A percentile compares a stretch with the other conserved stretches of the same genome.
Evolutionary conservation across 2,888 invertebrate genomes (phyloP).

Genomic region (Drosophila colorata): DNA sequence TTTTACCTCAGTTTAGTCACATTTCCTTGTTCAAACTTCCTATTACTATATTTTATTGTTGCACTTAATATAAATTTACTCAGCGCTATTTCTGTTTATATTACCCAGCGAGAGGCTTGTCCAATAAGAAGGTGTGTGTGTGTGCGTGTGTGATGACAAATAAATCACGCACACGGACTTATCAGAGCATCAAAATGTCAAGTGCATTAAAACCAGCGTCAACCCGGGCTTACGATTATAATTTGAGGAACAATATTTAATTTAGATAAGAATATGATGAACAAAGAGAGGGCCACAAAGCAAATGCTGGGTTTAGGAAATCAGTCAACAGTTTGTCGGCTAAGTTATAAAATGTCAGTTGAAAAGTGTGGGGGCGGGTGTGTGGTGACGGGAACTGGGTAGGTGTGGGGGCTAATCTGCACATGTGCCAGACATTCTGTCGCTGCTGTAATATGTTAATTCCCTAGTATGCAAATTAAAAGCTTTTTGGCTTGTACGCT

Average conservation of each 20-base stretch:
- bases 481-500: conserved; percentile 16
- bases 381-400: neutral
- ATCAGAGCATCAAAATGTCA: conserved; percentile 20
- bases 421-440: conserved; percentile 21
- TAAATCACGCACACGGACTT: conserved; percentile 1
- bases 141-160: conserved; percentile 20
- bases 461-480: conserved; percentile 29
- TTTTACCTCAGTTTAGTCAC: neutral
- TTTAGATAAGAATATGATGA: conserved; percentile 15
- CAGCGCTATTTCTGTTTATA: conserved; percentile 24
- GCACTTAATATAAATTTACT: neutral
- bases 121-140: neutral
- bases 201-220: conserved; percentile 4
- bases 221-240: conserved; percentile 22
- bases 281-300: neutral
- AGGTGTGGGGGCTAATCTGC: no score
- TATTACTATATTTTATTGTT: conserved; percentile 9
- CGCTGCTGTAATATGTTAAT: conserved; percentile 41
- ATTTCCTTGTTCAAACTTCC: conserved; percentile 21
- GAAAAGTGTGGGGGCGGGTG: no score
- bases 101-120: conserved; percentile 14
- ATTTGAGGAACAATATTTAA: conserved; percentile 17
- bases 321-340: conserved; percentile 13
- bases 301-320: conserved; percentile 13
- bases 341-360: no score